Conservation (phyloP, 2,888 invertebrate genomes). For the Melangyna quadrimaculata region DNA sequence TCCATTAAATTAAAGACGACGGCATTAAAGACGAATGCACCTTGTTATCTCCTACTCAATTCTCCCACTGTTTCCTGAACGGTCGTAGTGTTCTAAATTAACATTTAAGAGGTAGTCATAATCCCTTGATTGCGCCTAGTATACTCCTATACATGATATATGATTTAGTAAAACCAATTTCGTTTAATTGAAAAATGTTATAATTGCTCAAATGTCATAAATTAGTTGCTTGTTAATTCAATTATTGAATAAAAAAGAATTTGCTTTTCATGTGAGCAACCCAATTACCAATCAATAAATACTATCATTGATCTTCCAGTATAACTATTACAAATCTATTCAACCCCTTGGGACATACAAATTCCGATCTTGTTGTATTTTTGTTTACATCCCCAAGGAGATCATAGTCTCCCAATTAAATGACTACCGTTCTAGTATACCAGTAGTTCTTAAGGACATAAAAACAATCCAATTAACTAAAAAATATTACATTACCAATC, state of each 20-base stretch:
- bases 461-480: slow-evolving; percentile 3
- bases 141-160: no score
- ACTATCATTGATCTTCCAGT: slow-evolving; percentile 18
- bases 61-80: no score
- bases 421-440: not conserved
- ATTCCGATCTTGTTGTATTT: slow-evolving; percentile 17
- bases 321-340: slow-evolving; percentile 52
- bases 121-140: no score
- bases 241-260: not conserved
- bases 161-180: no score
- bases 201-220: not conserved
- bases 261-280: slow-evolving; percentile 16
- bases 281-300: slow-evolving; percentile 56
- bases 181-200: not conserved
- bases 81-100: no score
- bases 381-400: slow-evolving; percentile 42
- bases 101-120: no score
- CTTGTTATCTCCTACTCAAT: no score
- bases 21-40: no score
- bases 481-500: slow-evolving; percentile 44
- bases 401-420: slow-evolving; percentile 20
- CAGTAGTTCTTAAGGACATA: not conserved
- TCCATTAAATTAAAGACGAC: no score
- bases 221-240: not conserved
- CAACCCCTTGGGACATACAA: slow-evolving; percentile 34